Evolutionary conservation across 2,888 invertebrate species (phyloP).

Genomic region (Prosopocoilus inquinatus): DNA sequence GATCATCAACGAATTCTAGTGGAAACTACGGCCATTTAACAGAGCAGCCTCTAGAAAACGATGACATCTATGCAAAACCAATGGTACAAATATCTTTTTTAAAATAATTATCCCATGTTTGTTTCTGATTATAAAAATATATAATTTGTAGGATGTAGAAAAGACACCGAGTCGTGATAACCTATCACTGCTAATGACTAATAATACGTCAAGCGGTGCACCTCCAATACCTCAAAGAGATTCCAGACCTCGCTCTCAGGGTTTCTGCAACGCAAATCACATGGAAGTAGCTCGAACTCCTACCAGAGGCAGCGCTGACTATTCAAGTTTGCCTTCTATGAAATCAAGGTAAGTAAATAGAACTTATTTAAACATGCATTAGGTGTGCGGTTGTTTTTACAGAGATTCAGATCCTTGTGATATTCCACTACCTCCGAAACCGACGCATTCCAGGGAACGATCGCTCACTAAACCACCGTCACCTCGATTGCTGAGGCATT

Average conservation of each 20-base stretch:
- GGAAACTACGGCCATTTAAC: constrained; percentile 53
- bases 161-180: constrained; percentile 44
- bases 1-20: constrained; percentile 47
- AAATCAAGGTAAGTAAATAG: constrained; percentile 43
- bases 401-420: constrained; percentile 44
- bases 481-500: constrained; percentile 55
- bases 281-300: constrained; percentile 47
- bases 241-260: constrained; percentile 41
- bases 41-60: constrained; percentile 45
- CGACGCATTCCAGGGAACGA: constrained; percentile 48
- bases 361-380: neutral
- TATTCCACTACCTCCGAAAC: constrained; percentile 54
- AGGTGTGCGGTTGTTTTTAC: constrained; percentile 7
- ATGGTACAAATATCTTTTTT: constrained; percentile 46
- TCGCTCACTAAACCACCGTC: constrained; percentile 58
- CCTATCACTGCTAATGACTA: constrained; percentile 47
- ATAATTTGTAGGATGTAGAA: constrained; percentile 34
- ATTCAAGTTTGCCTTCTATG: constrained; percentile 50
- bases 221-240: constrained; percentile 62
- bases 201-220: constrained; percentile 45
- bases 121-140: neutral
- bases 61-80: constrained; percentile 74
- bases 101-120: neutral
- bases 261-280: constrained; percentile 27
- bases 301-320: constrained; percentile 48